phyloP scores from a whole-genome alignment of 2,888 invertebrate species.

The Myopa testacea region DNA sequence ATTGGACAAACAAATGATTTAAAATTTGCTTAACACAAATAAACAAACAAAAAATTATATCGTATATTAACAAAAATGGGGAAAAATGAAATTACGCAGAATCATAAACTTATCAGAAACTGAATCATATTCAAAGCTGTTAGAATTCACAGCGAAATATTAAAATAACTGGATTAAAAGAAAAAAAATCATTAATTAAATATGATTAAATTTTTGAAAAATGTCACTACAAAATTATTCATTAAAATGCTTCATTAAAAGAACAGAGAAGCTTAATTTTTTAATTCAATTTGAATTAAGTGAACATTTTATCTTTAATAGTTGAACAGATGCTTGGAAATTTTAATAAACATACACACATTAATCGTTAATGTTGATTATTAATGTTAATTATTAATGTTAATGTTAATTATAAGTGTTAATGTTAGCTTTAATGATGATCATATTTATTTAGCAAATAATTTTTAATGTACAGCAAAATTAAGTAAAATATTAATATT shows the following conservation, averaged over 20 bases:
- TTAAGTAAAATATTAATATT: neutral
- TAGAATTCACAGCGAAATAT: slow-evolving; percentile 3
- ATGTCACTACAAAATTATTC: too few species aligned
- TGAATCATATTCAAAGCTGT: slow-evolving; percentile 12
- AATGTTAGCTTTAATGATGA: neutral
- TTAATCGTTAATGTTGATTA: too few species aligned
- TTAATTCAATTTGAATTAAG: too few species aligned
- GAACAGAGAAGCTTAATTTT: too few species aligned
- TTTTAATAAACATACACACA: too few species aligned
- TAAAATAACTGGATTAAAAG: neutral
- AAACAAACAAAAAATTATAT: too few species aligned
- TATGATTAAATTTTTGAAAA: neutral
- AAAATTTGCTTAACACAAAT: too few species aligned
- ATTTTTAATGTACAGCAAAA: neutral
- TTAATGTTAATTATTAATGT: neutral
- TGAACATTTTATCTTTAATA: too few species aligned
- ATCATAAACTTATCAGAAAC: slow-evolving; percentile 1
- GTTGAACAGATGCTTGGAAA: too few species aligned
- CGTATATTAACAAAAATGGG: slow-evolving; percentile 1
- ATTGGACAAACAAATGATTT: too few species aligned
- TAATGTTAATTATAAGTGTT: neutral
- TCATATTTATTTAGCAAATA: neutral
- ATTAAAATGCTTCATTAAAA: too few species aligned
- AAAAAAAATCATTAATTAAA: neutral
- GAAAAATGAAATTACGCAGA: slow-evolving; percentile 35